These are phyloP conservation scores for Urocitellus parryii DNA, from an alignment of 2,113 vertebrate species.

Conservation along the genomic window DNA sequence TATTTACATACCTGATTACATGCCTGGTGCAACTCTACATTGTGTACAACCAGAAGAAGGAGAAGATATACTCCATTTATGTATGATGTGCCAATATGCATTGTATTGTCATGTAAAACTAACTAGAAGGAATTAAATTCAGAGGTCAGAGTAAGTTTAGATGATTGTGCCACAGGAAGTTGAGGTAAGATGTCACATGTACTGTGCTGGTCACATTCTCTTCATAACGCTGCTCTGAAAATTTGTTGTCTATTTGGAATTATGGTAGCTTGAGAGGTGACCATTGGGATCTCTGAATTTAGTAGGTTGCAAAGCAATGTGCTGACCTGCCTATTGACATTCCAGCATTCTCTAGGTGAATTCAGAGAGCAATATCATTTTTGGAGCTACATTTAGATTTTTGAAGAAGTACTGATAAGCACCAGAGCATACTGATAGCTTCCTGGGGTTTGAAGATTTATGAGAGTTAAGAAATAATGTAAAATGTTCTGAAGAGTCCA, in stretches of 20 bases:
- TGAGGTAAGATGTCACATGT: neutral
- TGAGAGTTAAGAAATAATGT: neutral
- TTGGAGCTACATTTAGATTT: neutral
- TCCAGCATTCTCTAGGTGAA: neutral
- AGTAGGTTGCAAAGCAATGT: neutral
- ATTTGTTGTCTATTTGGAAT: neutral
- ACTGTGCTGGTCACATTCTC: neutral
- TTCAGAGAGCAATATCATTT: neutral
- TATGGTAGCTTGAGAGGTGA: neutral
- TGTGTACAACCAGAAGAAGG: too few species aligned
- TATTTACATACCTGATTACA: too few species aligned
- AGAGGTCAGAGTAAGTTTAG: too few species aligned
- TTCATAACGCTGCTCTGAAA: neutral
- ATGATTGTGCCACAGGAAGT: neutral
- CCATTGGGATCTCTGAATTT: neutral
- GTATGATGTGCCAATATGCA: too few species aligned
- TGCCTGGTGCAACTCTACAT: too few species aligned
- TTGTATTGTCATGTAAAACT: too few species aligned
- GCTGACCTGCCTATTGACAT: neutral
- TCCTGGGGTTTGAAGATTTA: slow-evolving; percentile 3
- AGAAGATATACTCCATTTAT: too few species aligned
- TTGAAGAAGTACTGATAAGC: neutral
- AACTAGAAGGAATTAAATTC: too few species aligned
- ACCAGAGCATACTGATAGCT: neutral
- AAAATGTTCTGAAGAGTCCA: neutral